Evolutionary conservation across 2,888 invertebrate species (phyloP), one percentile per base, ranked within the genome.

Genomic region (Azorinus chamasolen): DNA sequence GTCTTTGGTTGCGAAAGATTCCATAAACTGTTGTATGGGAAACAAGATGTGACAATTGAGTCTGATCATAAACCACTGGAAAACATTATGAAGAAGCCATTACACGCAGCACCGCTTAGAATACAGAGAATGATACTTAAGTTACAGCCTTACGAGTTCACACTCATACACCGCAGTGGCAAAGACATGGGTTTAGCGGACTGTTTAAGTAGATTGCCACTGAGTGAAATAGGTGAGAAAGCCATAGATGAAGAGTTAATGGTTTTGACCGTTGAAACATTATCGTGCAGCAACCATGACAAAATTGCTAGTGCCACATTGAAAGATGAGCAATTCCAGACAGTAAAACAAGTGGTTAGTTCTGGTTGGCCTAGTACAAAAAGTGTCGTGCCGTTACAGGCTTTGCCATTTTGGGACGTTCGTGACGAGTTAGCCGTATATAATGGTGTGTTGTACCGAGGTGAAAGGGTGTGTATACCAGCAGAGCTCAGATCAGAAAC

Each of bases 11-110:
- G 78, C 63, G 43, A 39, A 10, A 59, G 39, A 10, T 78, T 74
- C 51, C 82, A 82, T 39, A 39, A 82, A 24, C 63, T 63, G 58
- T 16, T 78, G 1, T 74, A 65, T 62, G 78, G 78, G 2, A n/a
- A n/a, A n/a, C n/a, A n/a, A n/a, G n/a, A n/a, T n/a, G n/a, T n/a
- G n/a, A n/a, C n/a, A n/a, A n/a, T n/a, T n/a, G n/a, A n/a, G n/a
- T n/a, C n/a, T n/a, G n/a, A n/a, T n/a, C n/a, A n/a, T n/a, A n/a
- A n/a, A n/a, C n/a, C n/a, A n/a, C n/a, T n/a, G n/a, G n/a, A n/a
- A n/a, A n/a, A n/a, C n/a, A n/a, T n/a, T n/a, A 6, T 75, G 25
- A 27, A 39, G 20, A n/a, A 66, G 53, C n/a, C 39, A 12, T 57
- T 55, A n/a, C 63, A 70, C 57, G 50, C 25, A 39, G 59, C 59